These are phyloP conservation scores for Nebria salina DNA, from an alignment of 2,888 invertebrate genomes.

Conservation along the genomic window DNA sequence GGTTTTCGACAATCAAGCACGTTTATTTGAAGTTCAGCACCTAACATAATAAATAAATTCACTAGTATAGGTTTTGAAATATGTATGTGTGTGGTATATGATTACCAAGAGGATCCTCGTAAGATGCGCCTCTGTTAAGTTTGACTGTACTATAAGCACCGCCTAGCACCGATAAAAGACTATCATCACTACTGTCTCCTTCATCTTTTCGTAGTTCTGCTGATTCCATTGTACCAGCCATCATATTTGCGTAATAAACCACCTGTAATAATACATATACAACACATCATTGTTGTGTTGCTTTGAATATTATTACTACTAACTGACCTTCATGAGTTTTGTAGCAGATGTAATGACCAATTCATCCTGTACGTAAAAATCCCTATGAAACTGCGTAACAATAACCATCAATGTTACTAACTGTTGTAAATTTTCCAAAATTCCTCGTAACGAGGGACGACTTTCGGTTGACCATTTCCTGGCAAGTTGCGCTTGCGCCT, in stretches of 20 bases:
- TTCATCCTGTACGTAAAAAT: conserved; percentile 86
- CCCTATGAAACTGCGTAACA: conserved; percentile 75
- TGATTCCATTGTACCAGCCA: conserved; percentile 82
- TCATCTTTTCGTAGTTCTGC: conserved; percentile 69
- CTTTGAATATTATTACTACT: not conserved
- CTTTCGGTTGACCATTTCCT: conserved; percentile 79
- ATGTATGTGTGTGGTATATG: too few species aligned
- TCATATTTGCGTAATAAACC: conserved; percentile 86
- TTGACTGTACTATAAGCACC: conserved; percentile 57
- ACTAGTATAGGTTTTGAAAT: not conserved
- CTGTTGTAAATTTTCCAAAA: conserved; percentile 85
- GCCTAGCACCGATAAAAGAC: conserved; percentile 61
- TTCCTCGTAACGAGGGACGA: conserved; percentile 68
- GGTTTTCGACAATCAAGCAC: conserved; percentile 86
- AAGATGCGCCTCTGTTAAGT: conserved; percentile 61
- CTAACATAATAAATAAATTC: conserved; percentile 56
- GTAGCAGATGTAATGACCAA: conserved; percentile 85
- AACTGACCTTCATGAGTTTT: conserved; percentile 82
- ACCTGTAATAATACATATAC: conserved; percentile 65
- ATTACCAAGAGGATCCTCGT: conserved; percentile 70
- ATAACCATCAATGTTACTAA: conserved; percentile 87
- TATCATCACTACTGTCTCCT: conserved; percentile 63
- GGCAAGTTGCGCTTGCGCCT: conserved; percentile 82
- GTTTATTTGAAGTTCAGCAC: conserved; percentile 77
- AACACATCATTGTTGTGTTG: not conserved